Conservation (phyloP, 2,113 vertebrate species). For the Poecilia latipinna region DNA sequence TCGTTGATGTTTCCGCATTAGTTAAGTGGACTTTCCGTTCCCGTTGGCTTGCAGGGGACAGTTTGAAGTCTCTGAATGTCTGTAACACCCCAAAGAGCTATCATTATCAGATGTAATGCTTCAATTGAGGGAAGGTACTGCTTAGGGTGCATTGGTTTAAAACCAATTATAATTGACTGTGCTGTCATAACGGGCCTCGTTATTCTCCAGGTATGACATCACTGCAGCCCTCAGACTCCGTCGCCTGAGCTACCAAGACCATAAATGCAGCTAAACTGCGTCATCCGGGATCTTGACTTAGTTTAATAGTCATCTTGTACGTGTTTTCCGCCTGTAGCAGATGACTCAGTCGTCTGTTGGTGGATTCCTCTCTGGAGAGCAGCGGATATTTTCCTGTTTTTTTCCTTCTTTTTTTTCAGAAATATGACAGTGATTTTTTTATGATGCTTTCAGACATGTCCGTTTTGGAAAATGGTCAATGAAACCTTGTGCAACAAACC, state of each 20-base stretch:
- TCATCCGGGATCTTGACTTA: conserved; percentile 47
- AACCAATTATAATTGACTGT: conserved; percentile 40
- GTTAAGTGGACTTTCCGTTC: conserved; percentile 31
- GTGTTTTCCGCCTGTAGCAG: conserved; percentile 32
- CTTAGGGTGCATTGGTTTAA: conserved; percentile 17
- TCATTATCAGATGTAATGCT: conserved; percentile 14
- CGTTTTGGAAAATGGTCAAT: conserved; percentile 12
- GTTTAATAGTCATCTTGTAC: conserved; percentile 30
- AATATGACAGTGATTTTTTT: conserved; percentile 26
- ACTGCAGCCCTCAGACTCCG: conserved; percentile 19
- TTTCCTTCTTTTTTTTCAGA: background rate
- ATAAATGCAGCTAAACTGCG: conserved; percentile 49
- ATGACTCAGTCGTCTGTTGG: conserved; percentile 53
- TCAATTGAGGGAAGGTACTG: conserved; percentile 9
- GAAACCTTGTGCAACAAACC: conserved; percentile 7
- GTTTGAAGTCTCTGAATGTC: background rate
- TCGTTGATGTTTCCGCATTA: conserved; percentile 17
- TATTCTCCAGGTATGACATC: conserved; percentile 38
- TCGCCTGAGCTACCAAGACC: conserved; percentile 16
- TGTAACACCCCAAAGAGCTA: conserved; percentile 20
- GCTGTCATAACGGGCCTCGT: conserved; percentile 32
- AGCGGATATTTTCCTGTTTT: conserved; percentile 26
- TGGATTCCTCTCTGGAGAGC: conserved; percentile 37
- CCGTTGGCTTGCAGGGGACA: conserved; percentile 51
- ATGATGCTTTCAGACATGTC: conserved; percentile 16